Evolutionary conservation across 2,888 invertebrate genomes (phyloP).

Genomic region (Schizotus pectinicornis): DNA sequence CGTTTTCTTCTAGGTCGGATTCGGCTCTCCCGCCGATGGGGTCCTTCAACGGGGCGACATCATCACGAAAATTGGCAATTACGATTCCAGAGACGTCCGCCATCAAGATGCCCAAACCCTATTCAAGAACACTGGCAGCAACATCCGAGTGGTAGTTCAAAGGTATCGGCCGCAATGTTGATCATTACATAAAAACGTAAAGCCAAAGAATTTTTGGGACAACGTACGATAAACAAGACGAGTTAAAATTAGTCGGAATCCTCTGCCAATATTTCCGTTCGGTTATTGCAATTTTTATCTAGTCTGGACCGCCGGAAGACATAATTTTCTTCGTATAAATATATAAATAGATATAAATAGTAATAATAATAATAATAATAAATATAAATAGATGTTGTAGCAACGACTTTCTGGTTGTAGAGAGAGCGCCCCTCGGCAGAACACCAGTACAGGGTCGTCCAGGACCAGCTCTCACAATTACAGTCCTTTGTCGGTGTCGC

Average conservation of each 20-base stretch:
- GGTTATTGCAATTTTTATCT: slow-evolving; percentile 12
- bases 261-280: slow-evolving; percentile 8
- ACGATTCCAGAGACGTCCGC: slow-evolving; percentile 84
- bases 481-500: slow-evolving; percentile 57
- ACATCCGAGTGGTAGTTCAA: slow-evolving; percentile 81
- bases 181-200: background rate
- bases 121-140: slow-evolving; percentile 80
- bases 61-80: slow-evolving; percentile 87
- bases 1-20: slow-evolving; percentile 73
- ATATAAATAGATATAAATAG: too few relatives aligned
- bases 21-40: slow-evolving; percentile 84
- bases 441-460: slow-evolving; percentile 61
- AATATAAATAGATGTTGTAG: background rate
- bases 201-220: background rate
- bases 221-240: too few relatives aligned
- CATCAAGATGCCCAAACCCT: slow-evolving; percentile 92
- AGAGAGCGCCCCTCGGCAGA: slow-evolving; percentile 47
- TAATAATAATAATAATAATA: too few relatives aligned
- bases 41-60: slow-evolving; percentile 89
- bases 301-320: slow-evolving; percentile 2
- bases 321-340: background rate
- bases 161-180: slow-evolving; percentile 63
- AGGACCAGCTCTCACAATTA: slow-evolving; percentile 58
- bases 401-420: slow-evolving; percentile 34
- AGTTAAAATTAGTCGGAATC: background rate